These are phyloP conservation scores for Lasioglossum pauxillum DNA, from an alignment of 2,888 invertebrate species.

Conservation along the genomic window DNA sequence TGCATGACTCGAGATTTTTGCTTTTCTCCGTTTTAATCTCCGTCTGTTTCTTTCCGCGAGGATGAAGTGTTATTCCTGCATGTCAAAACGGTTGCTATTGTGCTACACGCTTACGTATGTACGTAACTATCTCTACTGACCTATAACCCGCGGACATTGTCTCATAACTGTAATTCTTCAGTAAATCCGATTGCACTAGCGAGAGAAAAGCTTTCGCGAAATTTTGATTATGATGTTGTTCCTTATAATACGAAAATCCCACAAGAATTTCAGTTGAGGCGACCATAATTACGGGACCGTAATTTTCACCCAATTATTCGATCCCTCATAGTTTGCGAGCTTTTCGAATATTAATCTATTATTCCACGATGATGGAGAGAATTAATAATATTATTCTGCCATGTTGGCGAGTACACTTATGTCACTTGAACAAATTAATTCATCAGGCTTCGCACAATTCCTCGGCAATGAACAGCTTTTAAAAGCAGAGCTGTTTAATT, in stretches of 20 bases:
- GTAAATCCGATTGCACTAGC: background rate
- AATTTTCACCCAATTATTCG: background rate
- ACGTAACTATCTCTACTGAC: conserved; percentile 3
- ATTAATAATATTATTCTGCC: background rate
- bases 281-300: background rate
- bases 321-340: background rate
- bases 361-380: background rate
- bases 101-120: background rate
- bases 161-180: background rate
- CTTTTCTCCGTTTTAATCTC: background rate
- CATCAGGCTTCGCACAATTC: background rate
- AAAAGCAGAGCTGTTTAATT: background rate
- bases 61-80: background rate
- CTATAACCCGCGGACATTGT: background rate
- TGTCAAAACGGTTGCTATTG: conserved; percentile 10
- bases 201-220: background rate
- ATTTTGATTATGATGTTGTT: background rate
- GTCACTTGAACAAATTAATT: background rate
- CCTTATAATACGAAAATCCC: background rate
- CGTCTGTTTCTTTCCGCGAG: background rate
- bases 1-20: background rate
- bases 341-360: background rate
- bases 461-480: background rate
- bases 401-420: background rate
- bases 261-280: background rate